These are phyloP conservation scores for Magallana ariakensis DNA, from an alignment of 1,140 invertebrate genomes.

Conservation along the genomic window DNA sequence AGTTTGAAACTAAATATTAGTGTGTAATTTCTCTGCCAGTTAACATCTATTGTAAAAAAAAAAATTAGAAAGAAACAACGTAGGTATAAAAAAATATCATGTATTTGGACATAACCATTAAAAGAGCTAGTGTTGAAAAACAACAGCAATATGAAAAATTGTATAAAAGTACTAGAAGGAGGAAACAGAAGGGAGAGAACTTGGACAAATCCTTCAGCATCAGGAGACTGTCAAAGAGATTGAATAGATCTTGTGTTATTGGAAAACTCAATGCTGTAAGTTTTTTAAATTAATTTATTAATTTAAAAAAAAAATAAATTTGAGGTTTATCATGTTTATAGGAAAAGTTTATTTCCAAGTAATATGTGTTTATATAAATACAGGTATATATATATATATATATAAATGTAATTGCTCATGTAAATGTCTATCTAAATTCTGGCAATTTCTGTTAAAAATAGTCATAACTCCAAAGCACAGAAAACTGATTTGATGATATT, in stretches of 20 bases:
- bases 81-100: conserved; percentile 22
- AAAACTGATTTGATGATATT: too few relatives aligned
- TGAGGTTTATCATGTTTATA: too few relatives aligned
- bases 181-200: neutral
- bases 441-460: too few relatives aligned
- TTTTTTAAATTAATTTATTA: neutral
- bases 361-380: too few relatives aligned
- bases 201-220: conserved; percentile 16
- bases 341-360: too few relatives aligned
- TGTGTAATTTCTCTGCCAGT: neutral
- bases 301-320: too few relatives aligned
- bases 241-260: neutral
- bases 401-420: too few relatives aligned
- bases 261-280: conserved; percentile 15
- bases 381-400: too few relatives aligned
- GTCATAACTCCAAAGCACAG: too few relatives aligned
- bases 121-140: conserved; percentile 50
- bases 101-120: conserved; percentile 56
- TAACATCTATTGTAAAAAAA: neutral
- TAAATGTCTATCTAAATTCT: too few relatives aligned
- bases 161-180: conserved; percentile 39
- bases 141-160: conserved; percentile 54
- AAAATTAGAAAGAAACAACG: neutral
- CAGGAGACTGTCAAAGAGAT: conserved; percentile 9
- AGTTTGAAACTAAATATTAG: neutral